Evolutionary conservation across 1,140 invertebrate genomes (phyloP).

Genomic region (Antheraea pernyi): DNA sequence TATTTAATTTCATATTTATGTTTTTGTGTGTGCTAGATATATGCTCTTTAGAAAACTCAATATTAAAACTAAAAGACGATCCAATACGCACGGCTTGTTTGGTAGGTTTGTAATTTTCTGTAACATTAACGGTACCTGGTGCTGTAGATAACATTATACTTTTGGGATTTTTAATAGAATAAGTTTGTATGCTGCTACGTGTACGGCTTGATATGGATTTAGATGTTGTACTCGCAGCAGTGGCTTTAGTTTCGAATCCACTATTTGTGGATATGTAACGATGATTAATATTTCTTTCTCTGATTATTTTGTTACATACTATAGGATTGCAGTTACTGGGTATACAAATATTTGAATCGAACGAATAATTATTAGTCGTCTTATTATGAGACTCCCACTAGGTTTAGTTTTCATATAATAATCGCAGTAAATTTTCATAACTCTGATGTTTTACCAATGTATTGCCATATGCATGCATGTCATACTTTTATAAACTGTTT

Average conservation of each 20-base stretch:
- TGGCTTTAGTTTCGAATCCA: not conserved
- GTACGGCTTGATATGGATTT: not conserved
- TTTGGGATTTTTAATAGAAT: not conserved
- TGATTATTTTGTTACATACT: conserved; percentile 14
- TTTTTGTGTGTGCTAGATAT: not conserved
- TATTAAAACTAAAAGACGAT: conserved; percentile 22
- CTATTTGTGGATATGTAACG: conserved; percentile 6
- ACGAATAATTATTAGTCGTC: not conserved
- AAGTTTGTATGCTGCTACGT: not conserved
- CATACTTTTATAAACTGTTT: too few species aligned
- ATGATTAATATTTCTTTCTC: conserved; percentile 11
- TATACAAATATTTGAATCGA: conserved; percentile 14
- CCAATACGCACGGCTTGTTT: conserved; percentile 7
- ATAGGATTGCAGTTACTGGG: conserved; percentile 12
- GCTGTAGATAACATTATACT: not conserved
- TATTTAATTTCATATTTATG: not conserved
- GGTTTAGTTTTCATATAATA: too few species aligned
- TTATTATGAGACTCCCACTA: too few species aligned
- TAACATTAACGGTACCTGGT: not conserved
- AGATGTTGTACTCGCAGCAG: not conserved
- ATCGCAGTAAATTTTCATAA: not conserved
- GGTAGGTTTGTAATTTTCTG: not conserved
- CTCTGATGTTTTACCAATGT: too few species aligned
- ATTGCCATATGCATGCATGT: too few species aligned
- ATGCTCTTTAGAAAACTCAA: conserved; percentile 27